These are phyloP conservation scores for Coracias cyanogaster DNA, from an alignment of 2,797 vertebrate genomes.

Conservation along the genomic window DNA sequence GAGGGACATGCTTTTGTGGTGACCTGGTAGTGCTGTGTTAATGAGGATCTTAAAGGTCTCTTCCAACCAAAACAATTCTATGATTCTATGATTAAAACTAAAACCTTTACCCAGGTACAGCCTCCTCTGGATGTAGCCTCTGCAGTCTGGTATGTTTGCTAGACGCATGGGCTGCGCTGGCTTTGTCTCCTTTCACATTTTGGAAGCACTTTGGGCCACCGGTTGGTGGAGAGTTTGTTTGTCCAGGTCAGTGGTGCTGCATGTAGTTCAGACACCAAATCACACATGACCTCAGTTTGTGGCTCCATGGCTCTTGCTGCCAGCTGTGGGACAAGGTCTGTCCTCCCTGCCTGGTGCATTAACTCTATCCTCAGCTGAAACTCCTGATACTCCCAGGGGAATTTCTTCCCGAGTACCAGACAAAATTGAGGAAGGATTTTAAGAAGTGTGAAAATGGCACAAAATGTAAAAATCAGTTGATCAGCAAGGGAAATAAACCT, in stretches of 20 bases:
- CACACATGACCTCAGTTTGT: accelerated
- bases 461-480: neutral
- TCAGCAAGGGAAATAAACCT: neutral
- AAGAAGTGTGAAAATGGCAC: neutral
- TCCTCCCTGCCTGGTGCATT: accelerated
- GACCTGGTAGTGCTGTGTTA: too few species aligned
- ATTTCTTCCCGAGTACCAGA: neutral
- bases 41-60: too few species aligned
- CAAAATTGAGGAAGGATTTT: neutral
- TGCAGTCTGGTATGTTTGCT: neutral
- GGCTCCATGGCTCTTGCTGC: too few species aligned
- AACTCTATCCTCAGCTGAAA: neutral
- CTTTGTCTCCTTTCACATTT: neutral
- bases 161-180: neutral
- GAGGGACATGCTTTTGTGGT: too few species aligned
- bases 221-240: neutral
- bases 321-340: neutral
- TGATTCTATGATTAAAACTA: too few species aligned
- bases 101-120: too few species aligned
- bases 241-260: neutral
- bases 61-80: too few species aligned
- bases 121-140: neutral
- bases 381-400: neutral
- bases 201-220: neutral
- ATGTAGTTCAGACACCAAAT: neutral